Evolutionary conservation across 2,888 invertebrate species (phyloP), one percentile per base, ranked within the genome.

Genomic region (Schizaphis graminum): DNA sequence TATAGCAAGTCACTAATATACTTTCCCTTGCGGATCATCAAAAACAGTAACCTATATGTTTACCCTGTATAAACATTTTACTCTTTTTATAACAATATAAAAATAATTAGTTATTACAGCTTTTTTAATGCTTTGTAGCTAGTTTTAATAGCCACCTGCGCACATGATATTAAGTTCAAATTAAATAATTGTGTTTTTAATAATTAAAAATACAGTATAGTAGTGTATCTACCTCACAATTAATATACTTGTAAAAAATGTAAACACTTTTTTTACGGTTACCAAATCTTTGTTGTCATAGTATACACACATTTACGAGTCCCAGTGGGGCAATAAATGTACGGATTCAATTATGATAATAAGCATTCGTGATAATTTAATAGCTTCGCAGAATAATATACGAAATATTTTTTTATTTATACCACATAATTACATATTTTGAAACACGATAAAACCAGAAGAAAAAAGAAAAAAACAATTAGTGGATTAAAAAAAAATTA

Each of bases 261-360:
- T 35, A 77, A 16, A 35, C 16, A 56, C 56, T 41, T 84, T 91
- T 44, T 90, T 47, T 90, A 24, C 26, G 26, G 49, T 91, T 77
- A 91, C 35, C 85, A 57, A 91, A 86, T 86, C 44, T 91, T 57
- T 47, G 44, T 44, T 57, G 28, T 85, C 91, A 57, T 56, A n/a
- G 41, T 44, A 91, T 44, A 10, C 57, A 56, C 41, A n/a, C 85
- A 87, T 92, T 92, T 92, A 92, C 44, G 67, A 49, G 87, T 92
- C 92, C 41, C 92, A 3, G 41, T 4, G 28, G 92, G 24, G 21
- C 85, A 88, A 47, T 92, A 41, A 53, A 53, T 49, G 28, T 35
- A 41, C 67, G 28, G 61, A 92, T 92, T 61, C 67, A 92, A 87
- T 87, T 92, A 88, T 67, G 87, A 92, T 92, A 92, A 92, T 92